Base-by-base conservation (phyloP, 37 sponge, comb jelly and placozoan genomes). In the Diacarnus erythraeanus region DNA sequence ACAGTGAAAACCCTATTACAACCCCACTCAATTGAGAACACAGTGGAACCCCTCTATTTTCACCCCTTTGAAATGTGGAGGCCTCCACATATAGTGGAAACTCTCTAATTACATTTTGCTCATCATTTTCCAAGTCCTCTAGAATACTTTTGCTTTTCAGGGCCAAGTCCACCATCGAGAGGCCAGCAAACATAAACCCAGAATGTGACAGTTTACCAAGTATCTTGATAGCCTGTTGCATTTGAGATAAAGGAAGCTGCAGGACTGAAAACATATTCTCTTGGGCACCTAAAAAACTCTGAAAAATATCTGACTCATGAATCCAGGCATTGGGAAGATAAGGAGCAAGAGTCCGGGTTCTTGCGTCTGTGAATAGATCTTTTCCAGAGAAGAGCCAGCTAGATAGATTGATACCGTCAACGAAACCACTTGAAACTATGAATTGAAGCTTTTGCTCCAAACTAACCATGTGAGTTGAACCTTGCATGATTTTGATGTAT, bases 331-430 rank as follows among this genome's bases (percentile, higher is more conserved):
- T 74, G 29, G 85, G 88, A 0, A 88, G 36, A 34, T 72, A 80
- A 21, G 75, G 29, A n/a, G 64, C 26, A 5, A 84, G 42, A 1
- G 61, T 17, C 74, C 82, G 76, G 38, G 29, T 64, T 8, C 30
- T n/a, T 3, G 78, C 37, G 67, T 87, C 88, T 31, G 63, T 54
- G 57, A 87, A 92, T 23, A 92, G 77, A 36, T 92, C 92, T 69
- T 84, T 87, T 51, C 84, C 88, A 22, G 64, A 68, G 59, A 92
- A 92, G 68, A 92, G 81, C 31, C 84, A 36, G 9, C 76, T 69
- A 0, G 76, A 10, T 0, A 83, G 64, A 21, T 43, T 21, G 51
- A 76, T 79, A 25, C 85, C 92, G 38, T 81, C 41, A 27, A 44
- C 33, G 23, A 84, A 51, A 41, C 3, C 42, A 10, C 8, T 0